Evolutionary conservation across 2,797 vertebrate species (phyloP).

Genomic region (Anabas testudineus): DNA sequence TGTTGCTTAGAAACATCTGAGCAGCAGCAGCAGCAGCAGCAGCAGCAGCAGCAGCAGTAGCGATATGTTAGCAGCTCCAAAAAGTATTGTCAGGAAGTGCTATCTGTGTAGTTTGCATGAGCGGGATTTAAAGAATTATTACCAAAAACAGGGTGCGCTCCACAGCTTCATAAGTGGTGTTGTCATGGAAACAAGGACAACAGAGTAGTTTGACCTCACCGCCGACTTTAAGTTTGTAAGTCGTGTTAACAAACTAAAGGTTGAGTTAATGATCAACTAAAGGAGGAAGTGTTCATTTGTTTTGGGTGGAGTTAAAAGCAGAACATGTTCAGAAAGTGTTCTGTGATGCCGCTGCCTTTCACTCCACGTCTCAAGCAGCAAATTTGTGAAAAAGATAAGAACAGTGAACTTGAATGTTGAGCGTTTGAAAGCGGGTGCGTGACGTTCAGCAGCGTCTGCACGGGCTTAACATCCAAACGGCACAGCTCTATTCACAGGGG

Average conservation of each 20-base stretch:
- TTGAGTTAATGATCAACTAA: conserved; percentile 63
- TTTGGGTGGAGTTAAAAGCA: conserved; percentile 31
- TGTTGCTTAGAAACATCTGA: conserved; percentile 21
- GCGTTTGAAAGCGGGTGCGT: conserved; percentile 35
- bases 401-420: conserved; percentile 46
- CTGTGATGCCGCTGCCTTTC: conserved; percentile 18
- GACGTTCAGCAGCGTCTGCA: conserved; percentile 44
- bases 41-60: neutral
- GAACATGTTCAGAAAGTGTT: conserved; percentile 11
- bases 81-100: conserved; percentile 5
- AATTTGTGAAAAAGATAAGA: conserved; percentile 37
- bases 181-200: conserved; percentile 33
- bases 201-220: conserved; percentile 26
- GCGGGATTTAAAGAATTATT: conserved; percentile 6
- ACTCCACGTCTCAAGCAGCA: conserved; percentile 16
- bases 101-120: conserved; percentile 15
- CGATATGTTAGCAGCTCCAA: conserved; percentile 18
- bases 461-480: conserved; percentile 59
- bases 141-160: conserved; percentile 5
- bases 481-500: conserved; percentile 36
- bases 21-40: neutral
- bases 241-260: conserved; percentile 50
- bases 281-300: conserved; percentile 60
- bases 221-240: conserved; percentile 43
- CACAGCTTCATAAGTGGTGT: conserved; percentile 11